Percentiles rank a stretch among this genome's conserved stretches.
Conservation (phyloP, 2,113 vertebrate species). For the Podarcis cretensis region DNA sequence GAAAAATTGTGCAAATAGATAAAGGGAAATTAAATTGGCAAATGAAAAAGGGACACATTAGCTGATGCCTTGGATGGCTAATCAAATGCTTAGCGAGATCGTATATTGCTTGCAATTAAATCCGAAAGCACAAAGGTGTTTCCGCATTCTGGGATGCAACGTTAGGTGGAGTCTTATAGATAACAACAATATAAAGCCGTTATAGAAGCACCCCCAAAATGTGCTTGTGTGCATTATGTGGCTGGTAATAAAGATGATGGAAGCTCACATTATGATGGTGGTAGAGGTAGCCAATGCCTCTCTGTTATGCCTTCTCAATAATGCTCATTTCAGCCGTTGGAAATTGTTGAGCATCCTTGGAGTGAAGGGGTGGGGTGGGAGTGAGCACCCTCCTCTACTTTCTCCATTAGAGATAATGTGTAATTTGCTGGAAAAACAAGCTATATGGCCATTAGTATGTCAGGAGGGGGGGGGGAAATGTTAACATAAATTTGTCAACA, state of each 20-base stretch:
- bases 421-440: constrained; percentile 8
- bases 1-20: constrained; percentile 53
- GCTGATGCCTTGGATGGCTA: constrained; percentile 22
- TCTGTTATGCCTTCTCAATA: neutral
- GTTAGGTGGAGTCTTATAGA: neutral
- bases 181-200: constrained; percentile 15
- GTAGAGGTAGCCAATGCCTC: constrained; percentile 28
- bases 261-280: constrained; percentile 7
- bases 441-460: neutral
- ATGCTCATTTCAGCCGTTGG: constrained; percentile 17
- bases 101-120: constrained; percentile 51
- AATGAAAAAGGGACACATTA: constrained; percentile 21
- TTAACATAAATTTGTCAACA: constrained; percentile 10
- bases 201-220: neutral
- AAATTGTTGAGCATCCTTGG: constrained; percentile 22
- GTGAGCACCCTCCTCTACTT: neutral
- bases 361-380: neutral
- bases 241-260: constrained; percentile 31
- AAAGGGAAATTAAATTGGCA: constrained; percentile 56
- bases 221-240: neutral
- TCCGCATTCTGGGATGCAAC: constrained; percentile 38
- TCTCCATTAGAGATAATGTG: constrained; percentile 20
- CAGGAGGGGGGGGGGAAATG: neutral
- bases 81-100: constrained; percentile 40
- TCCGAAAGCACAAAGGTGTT: constrained; percentile 12